A percentile compares a stretch with the other conserved stretches of the same genome.
Evolutionary conservation across 1,140 invertebrate genomes (phyloP).

Genomic region (Hyles vespertilio): DNA sequence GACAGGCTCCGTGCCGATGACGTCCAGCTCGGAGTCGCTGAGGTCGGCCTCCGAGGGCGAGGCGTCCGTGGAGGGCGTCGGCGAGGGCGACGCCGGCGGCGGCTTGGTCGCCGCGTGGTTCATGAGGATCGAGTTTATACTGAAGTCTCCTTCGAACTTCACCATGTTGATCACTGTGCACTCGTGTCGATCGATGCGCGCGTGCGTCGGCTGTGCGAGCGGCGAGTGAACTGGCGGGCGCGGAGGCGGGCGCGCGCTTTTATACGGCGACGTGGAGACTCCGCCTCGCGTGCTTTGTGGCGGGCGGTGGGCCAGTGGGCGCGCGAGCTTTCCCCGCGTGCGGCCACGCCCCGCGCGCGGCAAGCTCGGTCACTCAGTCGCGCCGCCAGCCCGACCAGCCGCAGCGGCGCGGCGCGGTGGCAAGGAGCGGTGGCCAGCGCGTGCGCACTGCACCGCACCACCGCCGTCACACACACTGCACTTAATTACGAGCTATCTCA

Average conservation of each 20-base stretch:
- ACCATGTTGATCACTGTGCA: slow-evolving; percentile 60
- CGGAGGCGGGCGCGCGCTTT: slow-evolving; percentile 51
- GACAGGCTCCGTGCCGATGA: slow-evolving; percentile 84
- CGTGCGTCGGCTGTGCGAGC: slow-evolving; percentile 47
- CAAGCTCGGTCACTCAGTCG: slow-evolving; percentile 21
- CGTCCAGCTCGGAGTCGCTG: slow-evolving; percentile 83
- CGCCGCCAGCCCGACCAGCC: too few species aligned
- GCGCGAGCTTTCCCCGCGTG: slow-evolving; percentile 53
- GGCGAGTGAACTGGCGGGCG: slow-evolving; percentile 54
- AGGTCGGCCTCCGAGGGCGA: slow-evolving; percentile 58
- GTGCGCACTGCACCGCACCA: too few species aligned
- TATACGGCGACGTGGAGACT: slow-evolving; percentile 36
- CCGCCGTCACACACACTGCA: too few species aligned
- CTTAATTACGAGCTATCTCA: too few species aligned
- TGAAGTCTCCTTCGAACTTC: slow-evolving; percentile 73
- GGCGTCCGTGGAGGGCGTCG: slow-evolving; percentile 46
- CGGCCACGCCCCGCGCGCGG: slow-evolving; percentile 34
- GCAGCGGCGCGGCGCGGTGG: too few species aligned
- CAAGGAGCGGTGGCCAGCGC: too few species aligned
- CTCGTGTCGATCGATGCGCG: slow-evolving; percentile 35
- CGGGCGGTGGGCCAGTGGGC: slow-evolving; percentile 32
- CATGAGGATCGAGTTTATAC: slow-evolving; percentile 70
- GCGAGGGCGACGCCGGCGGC: slow-evolving; percentile 51
- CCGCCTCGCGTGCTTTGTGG: slow-evolving; percentile 44
- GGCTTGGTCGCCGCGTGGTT: slow-evolving; percentile 48